These are phyloP conservation scores for Myoxocephalus aenaeus DNA, from an alignment of 2,797 vertebrate genomes.

Conservation along the genomic window DNA sequence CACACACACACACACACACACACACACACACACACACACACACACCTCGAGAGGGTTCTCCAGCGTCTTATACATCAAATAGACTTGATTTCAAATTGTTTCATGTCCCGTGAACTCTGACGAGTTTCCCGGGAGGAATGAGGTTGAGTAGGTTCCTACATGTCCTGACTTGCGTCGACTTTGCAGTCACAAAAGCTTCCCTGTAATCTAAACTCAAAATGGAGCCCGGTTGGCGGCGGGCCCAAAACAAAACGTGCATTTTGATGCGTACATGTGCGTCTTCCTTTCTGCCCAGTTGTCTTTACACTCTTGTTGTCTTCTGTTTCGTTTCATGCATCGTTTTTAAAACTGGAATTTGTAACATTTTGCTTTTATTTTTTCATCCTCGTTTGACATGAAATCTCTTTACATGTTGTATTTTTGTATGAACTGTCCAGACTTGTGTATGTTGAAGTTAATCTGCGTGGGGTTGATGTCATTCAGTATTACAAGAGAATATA, in stretches of 20 bases:
- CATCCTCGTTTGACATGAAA: slow-evolving; percentile 32
- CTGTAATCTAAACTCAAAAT: slow-evolving; percentile 59
- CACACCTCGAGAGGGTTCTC: slow-evolving; percentile 1
- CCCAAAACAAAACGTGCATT: slow-evolving; percentile 48
- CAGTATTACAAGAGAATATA: slow-evolving; percentile 74
- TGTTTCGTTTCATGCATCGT: slow-evolving; percentile 11
- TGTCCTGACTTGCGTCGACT: slow-evolving; percentile 46
- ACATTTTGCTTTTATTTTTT: slow-evolving; percentile 50
- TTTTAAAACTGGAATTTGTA: slow-evolving; percentile 75
- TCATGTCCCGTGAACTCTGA: slow-evolving; percentile 34
- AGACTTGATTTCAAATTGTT: slow-evolving; percentile 14
- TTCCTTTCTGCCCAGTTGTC: slow-evolving; percentile 16
- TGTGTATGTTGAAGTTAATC: slow-evolving; percentile 51
- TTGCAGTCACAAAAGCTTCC: slow-evolving; percentile 37
- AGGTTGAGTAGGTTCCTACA: slow-evolving; percentile 43
- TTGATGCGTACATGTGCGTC: slow-evolving; percentile 27
- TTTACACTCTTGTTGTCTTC: slow-evolving; percentile 24
- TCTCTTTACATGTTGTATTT: slow-evolving; percentile 59
- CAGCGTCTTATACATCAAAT: slow-evolving; percentile 34
- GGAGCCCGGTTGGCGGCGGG: slow-evolving; percentile 39
- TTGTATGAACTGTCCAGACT: slow-evolving; percentile 53
- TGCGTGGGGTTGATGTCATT: slow-evolving; percentile 50
- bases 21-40: background rate
- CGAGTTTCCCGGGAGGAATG: slow-evolving; percentile 46
- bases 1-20: background rate